Evolutionary conservation across 2,113 vertebrate species (phyloP), one percentile per base, ranked within the genome.

Genomic region (Atherinomorus stipes): DNA sequence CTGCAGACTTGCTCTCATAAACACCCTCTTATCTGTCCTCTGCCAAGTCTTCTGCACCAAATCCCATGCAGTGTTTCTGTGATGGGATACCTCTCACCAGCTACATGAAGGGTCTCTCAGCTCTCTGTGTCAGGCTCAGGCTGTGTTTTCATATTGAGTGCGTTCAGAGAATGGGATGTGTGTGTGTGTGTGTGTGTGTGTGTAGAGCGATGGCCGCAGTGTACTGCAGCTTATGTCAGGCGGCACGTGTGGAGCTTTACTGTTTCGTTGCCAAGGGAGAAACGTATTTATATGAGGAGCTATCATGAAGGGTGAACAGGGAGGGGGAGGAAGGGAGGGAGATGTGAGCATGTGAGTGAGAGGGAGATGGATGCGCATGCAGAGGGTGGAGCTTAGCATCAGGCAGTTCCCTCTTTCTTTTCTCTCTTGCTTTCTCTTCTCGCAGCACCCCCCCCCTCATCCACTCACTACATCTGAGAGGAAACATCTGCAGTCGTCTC

Each of bases 331-430:
- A 73, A 77, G 85, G 80, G 81, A 76, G 65, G 64, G 73, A 83
- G 78, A 78, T 45, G 22, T 12, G 26, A 67, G 78, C n/a, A n/a
- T n/a, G n/a, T n/a, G 82, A 88, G 83, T 68, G 78, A 57, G 76
- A 76, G 78, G 70, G 85, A 76, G 86, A 76, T 79, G 38, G 89
- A 89, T 89, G 90, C 72, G 79, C 84, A 89, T 71, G 87, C 81
- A 81, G 86, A 84, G 84, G 93, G 93, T 58, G 94, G 93, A 90
- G 92, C 91, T 87, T 91, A 91, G 85, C 87, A 78, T 87, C 87
- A 80, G 89, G 86, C 93, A 88, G 81, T 85, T 84, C 87, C 84
- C 84, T 82, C 74, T n/a, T 58, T 82, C 80, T 58, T 78, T 54
- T 82, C 80, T 82, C 76, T 84, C 64, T 81, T 60, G 64, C 86